These are phyloP conservation scores for Ophraella communa DNA, from an alignment of 2,888 invertebrate species.

Conservation along the genomic window DNA sequence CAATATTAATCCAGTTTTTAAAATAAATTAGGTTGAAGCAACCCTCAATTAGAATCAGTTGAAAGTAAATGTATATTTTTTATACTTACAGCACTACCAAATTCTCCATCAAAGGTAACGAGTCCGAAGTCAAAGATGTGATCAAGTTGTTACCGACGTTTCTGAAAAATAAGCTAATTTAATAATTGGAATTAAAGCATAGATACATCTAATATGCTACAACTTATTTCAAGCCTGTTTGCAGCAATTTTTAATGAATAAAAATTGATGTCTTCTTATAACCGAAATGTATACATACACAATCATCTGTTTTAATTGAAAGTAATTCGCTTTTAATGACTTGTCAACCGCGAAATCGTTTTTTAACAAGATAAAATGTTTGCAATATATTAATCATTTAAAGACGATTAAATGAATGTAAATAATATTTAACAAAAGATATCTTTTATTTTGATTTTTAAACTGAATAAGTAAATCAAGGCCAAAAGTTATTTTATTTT, in stretches of 20 bases:
- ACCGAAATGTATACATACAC: not conserved
- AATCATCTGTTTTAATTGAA: not conserved
- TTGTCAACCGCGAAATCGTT: too few species aligned
- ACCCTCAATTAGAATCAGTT: not conserved
- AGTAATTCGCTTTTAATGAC: not conserved
- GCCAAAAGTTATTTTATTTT: too few species aligned
- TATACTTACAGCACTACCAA: slow-evolving; percentile 84
- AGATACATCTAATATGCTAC: not conserved
- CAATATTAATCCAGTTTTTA: too few species aligned
- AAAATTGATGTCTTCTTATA: not conserved
- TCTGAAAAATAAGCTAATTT: slow-evolving; percentile 61
- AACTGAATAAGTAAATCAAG: too few species aligned
- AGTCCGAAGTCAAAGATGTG: slow-evolving; percentile 69
- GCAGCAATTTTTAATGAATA: not conserved
- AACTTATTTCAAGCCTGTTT: not conserved
- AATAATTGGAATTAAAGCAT: not conserved
- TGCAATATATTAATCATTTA: too few species aligned
- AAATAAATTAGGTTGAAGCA: not conserved
- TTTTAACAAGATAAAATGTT: not conserved
- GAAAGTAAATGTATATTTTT: slow-evolving; percentile 30
- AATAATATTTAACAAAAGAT: too few species aligned
- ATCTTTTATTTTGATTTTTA: too few species aligned
- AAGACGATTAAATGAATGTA: too few species aligned
- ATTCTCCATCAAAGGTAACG: slow-evolving; percentile 74
- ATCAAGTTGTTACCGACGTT: slow-evolving; percentile 80